phyloP scores from a whole-genome alignment of 2,888 invertebrate genomes.

The Eutolmus rufibarbis region DNA sequence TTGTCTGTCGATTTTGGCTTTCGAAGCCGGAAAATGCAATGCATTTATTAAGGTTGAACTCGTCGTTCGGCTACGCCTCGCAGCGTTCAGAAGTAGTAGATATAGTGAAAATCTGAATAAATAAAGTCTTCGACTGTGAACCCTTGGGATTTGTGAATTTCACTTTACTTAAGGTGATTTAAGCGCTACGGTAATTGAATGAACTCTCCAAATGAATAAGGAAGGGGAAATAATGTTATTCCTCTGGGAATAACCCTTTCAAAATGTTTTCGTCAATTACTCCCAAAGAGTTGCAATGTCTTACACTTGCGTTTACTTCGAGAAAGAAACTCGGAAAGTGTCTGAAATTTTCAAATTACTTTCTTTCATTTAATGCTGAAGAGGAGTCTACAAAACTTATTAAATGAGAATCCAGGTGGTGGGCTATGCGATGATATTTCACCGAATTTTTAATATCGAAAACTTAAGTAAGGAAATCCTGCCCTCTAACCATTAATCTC shows the following conservation, averaged over 20 bases:
- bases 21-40: background rate
- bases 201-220: background rate
- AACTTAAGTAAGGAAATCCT: background rate
- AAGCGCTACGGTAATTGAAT: background rate
- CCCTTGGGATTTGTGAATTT: background rate
- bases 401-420: background rate
- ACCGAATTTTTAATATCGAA: background rate
- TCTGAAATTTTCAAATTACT: background rate
- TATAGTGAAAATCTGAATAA: background rate
- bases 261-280: background rate
- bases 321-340: background rate
- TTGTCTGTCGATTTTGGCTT: background rate
- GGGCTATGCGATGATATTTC: background rate
- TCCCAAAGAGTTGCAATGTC: background rate
- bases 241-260: background rate
- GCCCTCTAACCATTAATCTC: background rate
- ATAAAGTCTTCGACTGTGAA: background rate
- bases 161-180: background rate
- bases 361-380: background rate
- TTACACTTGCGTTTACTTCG: background rate
- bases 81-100: background rate
- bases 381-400: background rate
- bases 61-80: background rate
- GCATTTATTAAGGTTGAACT: background rate
- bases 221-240: background rate